Evolutionary conservation across 2,113 vertebrate genomes (phyloP).

Genomic region (Apteryx owenii): DNA sequence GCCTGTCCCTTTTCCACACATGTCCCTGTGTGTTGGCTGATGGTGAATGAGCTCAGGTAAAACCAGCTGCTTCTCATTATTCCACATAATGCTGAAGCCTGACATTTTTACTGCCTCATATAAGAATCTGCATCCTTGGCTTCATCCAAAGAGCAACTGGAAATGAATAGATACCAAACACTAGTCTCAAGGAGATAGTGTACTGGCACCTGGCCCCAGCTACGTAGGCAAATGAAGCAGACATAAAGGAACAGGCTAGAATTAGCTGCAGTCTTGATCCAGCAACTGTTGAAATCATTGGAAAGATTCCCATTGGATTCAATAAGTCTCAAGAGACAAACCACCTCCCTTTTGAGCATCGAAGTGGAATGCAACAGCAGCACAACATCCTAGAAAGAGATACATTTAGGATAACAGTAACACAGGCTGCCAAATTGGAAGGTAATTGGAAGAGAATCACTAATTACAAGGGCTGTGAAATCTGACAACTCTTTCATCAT

Average conservation of each 20-base stretch:
- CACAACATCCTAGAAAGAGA: neutral
- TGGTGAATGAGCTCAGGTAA: neutral
- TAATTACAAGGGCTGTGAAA: conserved; percentile 41
- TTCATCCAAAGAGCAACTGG: neutral
- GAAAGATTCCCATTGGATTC: neutral
- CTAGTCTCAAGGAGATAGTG: neutral
- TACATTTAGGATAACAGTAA: neutral
- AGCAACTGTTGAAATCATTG: neutral
- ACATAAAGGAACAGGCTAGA: neutral
- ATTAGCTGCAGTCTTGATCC: neutral
- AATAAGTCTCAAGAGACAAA: neutral
- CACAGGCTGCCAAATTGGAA: neutral
- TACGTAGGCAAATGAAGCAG: neutral
- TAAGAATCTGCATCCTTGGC: neutral
- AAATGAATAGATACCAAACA: neutral
- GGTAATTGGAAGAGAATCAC: conserved; percentile 32
- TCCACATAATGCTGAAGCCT: neutral
- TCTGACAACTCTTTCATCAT: conserved; percentile 34
- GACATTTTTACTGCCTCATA: neutral
- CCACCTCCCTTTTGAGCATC: neutral
- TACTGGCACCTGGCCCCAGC: neutral
- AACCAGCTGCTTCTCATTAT: neutral
- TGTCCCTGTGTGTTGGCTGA: neutral
- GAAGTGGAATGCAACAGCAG: neutral
- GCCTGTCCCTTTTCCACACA: neutral